Percentiles rank a stretch among this genome's conserved stretches.
Conservation (phyloP, 2,113 vertebrate genomes). For the Xyliphius kryptos region DNA sequence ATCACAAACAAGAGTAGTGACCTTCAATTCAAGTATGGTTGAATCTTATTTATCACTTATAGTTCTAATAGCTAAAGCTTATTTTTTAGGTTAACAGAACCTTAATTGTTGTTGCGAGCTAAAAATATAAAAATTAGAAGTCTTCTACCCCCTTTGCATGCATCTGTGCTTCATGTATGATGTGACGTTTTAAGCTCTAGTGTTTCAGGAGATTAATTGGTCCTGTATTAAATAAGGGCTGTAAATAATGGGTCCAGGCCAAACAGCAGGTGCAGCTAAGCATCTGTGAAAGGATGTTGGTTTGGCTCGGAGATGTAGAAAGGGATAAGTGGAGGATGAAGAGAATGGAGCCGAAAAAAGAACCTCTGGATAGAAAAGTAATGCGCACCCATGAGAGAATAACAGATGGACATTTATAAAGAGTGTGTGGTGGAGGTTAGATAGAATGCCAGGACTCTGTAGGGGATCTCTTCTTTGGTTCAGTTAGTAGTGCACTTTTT, state of each 20-base stretch:
- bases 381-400: slow-evolving; percentile 66
- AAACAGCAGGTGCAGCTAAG: slow-evolving; percentile 12
- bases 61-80: too few species aligned
- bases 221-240: slow-evolving; percentile 2
- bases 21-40: too few species aligned
- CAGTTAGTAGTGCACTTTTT: slow-evolving; percentile 34
- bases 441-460: slow-evolving; percentile 60
- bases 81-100: too few species aligned
- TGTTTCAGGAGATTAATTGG: neutral
- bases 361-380: slow-evolving; percentile 68
- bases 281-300: slow-evolving; percentile 14
- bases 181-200: too few species aligned
- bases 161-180: too few species aligned
- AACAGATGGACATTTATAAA: slow-evolving; percentile 70
- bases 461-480: slow-evolving; percentile 51
- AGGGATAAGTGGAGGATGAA: neutral
- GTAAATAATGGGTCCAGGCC: slow-evolving; percentile 12
- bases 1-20: too few species aligned
- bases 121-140: too few species aligned
- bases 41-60: too few species aligned
- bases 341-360: slow-evolving; percentile 1
- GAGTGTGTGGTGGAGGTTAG: slow-evolving; percentile 61
- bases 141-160: too few species aligned
- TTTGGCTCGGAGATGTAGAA: slow-evolving; percentile 3
- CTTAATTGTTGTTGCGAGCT: too few species aligned